Percentiles rank a stretch among this genome's conserved stretches.
Evolutionary conservation across 2,797 vertebrate species (phyloP).

Genomic region (Danio aesculapii): DNA sequence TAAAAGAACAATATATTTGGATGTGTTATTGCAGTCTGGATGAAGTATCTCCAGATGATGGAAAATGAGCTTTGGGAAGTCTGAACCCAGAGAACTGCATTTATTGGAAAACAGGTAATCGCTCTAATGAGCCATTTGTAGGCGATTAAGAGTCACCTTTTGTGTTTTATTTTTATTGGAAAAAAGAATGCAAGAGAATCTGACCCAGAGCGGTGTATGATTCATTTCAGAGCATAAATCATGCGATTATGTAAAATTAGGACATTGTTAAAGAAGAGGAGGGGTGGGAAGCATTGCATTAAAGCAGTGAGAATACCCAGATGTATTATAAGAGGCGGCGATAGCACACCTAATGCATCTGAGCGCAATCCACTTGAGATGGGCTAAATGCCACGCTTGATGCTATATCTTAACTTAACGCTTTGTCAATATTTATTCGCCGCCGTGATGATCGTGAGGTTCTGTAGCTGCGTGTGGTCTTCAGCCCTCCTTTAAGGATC

Average conservation of each 20-base stretch:
- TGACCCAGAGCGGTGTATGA: slow-evolving; percentile 35
- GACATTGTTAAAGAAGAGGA: slow-evolving; percentile 27
- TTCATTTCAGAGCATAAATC: slow-evolving; percentile 55
- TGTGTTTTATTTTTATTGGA: slow-evolving; percentile 52
- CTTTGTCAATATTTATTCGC: slow-evolving; percentile 76
- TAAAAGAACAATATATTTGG: slow-evolving; percentile 9
- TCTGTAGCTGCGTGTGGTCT: slow-evolving; percentile 65
- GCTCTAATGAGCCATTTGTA: slow-evolving; percentile 45
- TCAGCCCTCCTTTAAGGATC: slow-evolving; percentile 72
- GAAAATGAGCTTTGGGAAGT: slow-evolving; percentile 34
- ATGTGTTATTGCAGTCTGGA: background rate
- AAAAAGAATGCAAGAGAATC: slow-evolving; percentile 34
- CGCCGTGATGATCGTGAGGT: slow-evolving; percentile 62
- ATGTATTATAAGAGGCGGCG: slow-evolving; percentile 36
- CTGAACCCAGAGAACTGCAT: slow-evolving; percentile 11
- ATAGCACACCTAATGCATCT: slow-evolving; percentile 55
- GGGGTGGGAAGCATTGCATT: slow-evolving; percentile 10
- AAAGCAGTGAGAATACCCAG: slow-evolving; percentile 25
- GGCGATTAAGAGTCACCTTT: slow-evolving; percentile 50
- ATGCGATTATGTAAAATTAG: slow-evolving; percentile 45
- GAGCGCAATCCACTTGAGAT: slow-evolving; percentile 53
- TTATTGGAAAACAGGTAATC: slow-evolving; percentile 34
- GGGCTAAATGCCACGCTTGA: slow-evolving; percentile 50
- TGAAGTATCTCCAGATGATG: background rate
- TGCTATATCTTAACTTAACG: slow-evolving; percentile 70